Evolutionary conservation across 2,888 invertebrate species (phyloP).

Genomic region (Dryobota labecula): DNA sequence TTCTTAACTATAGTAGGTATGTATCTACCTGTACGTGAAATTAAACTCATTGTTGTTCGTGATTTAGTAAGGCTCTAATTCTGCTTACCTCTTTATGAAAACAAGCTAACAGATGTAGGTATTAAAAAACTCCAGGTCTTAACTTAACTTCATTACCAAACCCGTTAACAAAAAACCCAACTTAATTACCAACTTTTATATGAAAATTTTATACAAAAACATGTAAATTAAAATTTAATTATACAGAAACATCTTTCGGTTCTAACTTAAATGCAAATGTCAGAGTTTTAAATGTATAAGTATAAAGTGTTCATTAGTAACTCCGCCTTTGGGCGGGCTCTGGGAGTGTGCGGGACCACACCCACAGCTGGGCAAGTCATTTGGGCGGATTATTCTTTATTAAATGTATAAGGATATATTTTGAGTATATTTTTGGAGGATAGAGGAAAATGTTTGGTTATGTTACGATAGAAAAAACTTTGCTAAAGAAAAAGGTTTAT

Average conservation of each 20-base stretch:
- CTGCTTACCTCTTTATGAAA: background rate
- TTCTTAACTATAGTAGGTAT: background rate
- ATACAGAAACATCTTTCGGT: slow-evolving; percentile 50
- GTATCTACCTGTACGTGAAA: too few relatives aligned
- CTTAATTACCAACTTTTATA: slow-evolving; percentile 14
- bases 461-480: background rate
- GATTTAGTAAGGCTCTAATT: background rate
- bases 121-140: slow-evolving; percentile 1
- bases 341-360: slow-evolving; percentile 69
- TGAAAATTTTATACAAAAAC: slow-evolving; percentile 47
- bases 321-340: slow-evolving; percentile 80
- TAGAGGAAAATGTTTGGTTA: background rate
- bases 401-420: background rate
- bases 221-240: slow-evolving; percentile 54
- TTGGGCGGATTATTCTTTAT: slow-evolving; percentile 53
- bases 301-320: slow-evolving; percentile 78
- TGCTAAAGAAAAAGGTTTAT: background rate
- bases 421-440: slow-evolving; percentile 2
- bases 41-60: background rate
- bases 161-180: slow-evolving; percentile 10
- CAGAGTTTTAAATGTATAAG: slow-evolving; percentile 54
- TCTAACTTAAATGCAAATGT: slow-evolving; percentile 54
- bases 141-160: slow-evolving; percentile 8
- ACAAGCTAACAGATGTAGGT: background rate
- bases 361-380: slow-evolving; percentile 57